Percentiles rank a stretch among this genome's conserved stretches.
phyloP scores from a whole-genome alignment of 2,888 invertebrate genomes.

The Cheilosia impressa region DNA sequence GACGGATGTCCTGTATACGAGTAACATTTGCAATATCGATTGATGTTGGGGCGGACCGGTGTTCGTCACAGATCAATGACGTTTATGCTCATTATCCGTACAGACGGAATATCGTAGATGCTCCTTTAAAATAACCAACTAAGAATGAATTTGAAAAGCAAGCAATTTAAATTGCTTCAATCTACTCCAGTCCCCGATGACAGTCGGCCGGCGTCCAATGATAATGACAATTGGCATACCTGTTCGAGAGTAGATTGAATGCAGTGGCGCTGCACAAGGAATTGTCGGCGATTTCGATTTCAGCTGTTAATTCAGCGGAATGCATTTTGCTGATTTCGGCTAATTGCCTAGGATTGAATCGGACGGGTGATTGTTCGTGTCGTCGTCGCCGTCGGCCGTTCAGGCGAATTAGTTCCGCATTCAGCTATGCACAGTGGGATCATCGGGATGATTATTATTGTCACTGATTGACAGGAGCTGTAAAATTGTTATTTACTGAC shows the following conservation, averaged over 20 bases:
- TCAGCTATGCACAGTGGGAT: constrained; percentile 52
- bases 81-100: constrained; percentile 52
- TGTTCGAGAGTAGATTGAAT: constrained; percentile 21
- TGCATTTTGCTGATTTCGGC: constrained; percentile 69
- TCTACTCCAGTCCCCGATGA: constrained; percentile 16
- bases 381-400: neutral
- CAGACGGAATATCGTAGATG: constrained; percentile 19
- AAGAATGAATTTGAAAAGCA: constrained; percentile 30
- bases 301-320: constrained; percentile 52
- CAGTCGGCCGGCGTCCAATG: constrained; percentile 26
- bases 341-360: constrained; percentile 58
- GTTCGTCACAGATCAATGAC: constrained; percentile 26
- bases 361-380: constrained; percentile 41
- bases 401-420: constrained; percentile 61
- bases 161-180: constrained; percentile 70
- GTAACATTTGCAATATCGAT: constrained; percentile 22
- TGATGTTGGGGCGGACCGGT: constrained; percentile 17
- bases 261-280: neutral
- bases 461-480: constrained; percentile 46
- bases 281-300: constrained; percentile 56
- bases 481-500: constrained; percentile 48
- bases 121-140: constrained; percentile 1
- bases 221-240: constrained; percentile 63
- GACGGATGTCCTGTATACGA: constrained; percentile 16
- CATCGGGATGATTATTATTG: constrained; percentile 33